phyloP scores from a whole-genome alignment of 2,797 vertebrate genomes.

The Notamacropus eugenii region DNA sequence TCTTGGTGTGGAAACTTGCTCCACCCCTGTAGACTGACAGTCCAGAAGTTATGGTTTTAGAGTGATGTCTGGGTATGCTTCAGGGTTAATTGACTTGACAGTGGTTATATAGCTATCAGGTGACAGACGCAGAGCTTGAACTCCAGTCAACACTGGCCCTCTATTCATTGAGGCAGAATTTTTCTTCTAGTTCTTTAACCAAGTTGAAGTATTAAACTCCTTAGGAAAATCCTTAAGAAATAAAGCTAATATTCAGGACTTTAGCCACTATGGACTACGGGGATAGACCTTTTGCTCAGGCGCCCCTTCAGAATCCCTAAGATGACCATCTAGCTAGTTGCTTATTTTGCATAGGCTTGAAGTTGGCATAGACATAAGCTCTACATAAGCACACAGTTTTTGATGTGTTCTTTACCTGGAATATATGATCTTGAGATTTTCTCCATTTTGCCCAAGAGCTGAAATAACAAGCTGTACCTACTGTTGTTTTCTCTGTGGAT shows the following conservation, averaged over 20 bases:
- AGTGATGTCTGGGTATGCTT: not conserved
- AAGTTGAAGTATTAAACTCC: not conserved
- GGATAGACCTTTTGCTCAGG: not conserved
- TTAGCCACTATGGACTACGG: not conserved
- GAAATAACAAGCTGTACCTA: not conserved
- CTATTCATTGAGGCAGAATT: not conserved
- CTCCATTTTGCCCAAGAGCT: not conserved
- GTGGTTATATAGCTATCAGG: not conserved
- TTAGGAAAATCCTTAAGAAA: not conserved
- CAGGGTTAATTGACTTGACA: not conserved
- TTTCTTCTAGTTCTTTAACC: not conserved
- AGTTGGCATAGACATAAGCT: not conserved
- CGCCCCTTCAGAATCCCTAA: not conserved
- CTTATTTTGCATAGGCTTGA: not conserved
- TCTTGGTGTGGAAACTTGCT: not conserved
- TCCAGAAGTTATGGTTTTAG: not conserved
- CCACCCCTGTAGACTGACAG: not conserved
- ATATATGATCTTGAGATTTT: not conserved
- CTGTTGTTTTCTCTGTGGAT: not conserved
- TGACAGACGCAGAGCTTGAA: not conserved
- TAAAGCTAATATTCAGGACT: not conserved
- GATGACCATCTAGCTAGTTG: not conserved
- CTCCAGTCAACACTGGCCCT: not conserved
- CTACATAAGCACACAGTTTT: not conserved
- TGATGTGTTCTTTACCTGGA: not conserved